These are phyloP conservation scores for Heteromurus nitidus DNA, from an alignment of 2,888 invertebrate species.

Conservation along the genomic window DNA sequence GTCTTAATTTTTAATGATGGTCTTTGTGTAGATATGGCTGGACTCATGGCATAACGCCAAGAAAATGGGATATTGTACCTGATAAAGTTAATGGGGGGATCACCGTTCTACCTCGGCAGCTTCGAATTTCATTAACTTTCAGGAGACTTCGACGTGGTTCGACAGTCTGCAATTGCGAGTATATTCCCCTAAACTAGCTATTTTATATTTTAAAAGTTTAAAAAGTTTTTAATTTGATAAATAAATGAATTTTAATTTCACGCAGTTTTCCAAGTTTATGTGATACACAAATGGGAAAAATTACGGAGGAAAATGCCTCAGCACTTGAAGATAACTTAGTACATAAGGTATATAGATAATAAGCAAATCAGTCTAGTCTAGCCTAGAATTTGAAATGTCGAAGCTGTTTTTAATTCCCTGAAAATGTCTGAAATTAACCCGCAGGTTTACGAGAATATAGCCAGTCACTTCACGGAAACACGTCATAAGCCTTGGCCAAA, in stretches of 20 bases:
- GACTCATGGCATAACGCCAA: slow-evolving; percentile 82
- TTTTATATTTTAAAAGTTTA: neutral
- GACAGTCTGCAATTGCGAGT: slow-evolving; percentile 80
- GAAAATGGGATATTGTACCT: slow-evolving; percentile 69
- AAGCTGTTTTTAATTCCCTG: no score
- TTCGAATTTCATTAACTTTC: slow-evolving; percentile 91
- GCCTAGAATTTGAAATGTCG: no score
- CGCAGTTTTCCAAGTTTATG: slow-evolving; percentile 80
- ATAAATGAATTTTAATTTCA: neutral
- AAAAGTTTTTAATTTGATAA: slow-evolving; percentile 1
- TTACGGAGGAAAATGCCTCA: slow-evolving; percentile 79
- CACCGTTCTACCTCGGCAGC: slow-evolving; percentile 78
- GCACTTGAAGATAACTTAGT: slow-evolving; percentile 86
- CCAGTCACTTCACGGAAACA: slow-evolving; percentile 94
- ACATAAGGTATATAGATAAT: slow-evolving; percentile 80
- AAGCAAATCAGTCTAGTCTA: no score
- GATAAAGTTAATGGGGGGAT: slow-evolving; percentile 76
- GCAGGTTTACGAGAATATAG: slow-evolving; percentile 95
- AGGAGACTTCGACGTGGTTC: slow-evolving; percentile 79
- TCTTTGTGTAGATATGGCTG: slow-evolving; percentile 81
- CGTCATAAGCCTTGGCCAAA: slow-evolving; percentile 96
- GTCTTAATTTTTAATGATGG: neutral
- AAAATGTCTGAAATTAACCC: slow-evolving; percentile 10
- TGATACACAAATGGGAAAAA: slow-evolving; percentile 78
- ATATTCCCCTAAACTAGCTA: slow-evolving; percentile 21